Conservation (phyloP, 2,888 invertebrate species). For the Meliscaeva auricollis region DNA sequence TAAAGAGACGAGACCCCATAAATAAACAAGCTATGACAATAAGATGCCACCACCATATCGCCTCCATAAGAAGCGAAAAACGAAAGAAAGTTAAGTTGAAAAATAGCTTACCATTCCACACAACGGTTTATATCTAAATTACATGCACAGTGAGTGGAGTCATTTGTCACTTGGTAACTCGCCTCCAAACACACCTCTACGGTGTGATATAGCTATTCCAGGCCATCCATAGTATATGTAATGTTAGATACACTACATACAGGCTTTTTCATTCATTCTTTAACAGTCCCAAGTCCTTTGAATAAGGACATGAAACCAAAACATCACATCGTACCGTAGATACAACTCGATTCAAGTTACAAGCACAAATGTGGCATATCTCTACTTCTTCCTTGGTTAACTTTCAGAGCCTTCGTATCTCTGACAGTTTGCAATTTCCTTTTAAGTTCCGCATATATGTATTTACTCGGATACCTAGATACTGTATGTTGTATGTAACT, state of each 20-base stretch:
- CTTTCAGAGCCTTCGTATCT: constrained; percentile 75
- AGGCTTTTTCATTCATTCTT: background rate
- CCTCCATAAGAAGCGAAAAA: constrained; percentile 31
- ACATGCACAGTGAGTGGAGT: constrained; percentile 78
- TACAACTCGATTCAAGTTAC: constrained; percentile 6
- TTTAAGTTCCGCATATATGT: constrained; percentile 50
- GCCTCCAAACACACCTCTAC: constrained; percentile 34
- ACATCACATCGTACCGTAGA: constrained; percentile 39
- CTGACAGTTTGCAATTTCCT: constrained; percentile 77
- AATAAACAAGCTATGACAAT: constrained; percentile 52
- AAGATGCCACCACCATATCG: constrained; percentile 33
- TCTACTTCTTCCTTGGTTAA: constrained; percentile 67
- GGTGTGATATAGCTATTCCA: constrained; percentile 32
- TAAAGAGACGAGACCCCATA: constrained; percentile 46
- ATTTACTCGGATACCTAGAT: background rate
- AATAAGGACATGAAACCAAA: constrained; percentile 37
- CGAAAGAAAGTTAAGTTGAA: constrained; percentile 75
- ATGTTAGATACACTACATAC: too few relatives aligned
- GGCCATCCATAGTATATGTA: too few relatives aligned
- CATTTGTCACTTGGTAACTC: constrained; percentile 77
- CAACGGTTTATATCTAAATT: constrained; percentile 78
- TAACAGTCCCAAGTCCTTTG: background rate
- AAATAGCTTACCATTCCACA: constrained; percentile 77
- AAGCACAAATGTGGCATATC: constrained; percentile 61
- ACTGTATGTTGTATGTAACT: constrained; percentile 11